phyloP scores from a whole-genome alignment of 2,113 vertebrate genomes.

The Chaetops frenatus region DNA sequence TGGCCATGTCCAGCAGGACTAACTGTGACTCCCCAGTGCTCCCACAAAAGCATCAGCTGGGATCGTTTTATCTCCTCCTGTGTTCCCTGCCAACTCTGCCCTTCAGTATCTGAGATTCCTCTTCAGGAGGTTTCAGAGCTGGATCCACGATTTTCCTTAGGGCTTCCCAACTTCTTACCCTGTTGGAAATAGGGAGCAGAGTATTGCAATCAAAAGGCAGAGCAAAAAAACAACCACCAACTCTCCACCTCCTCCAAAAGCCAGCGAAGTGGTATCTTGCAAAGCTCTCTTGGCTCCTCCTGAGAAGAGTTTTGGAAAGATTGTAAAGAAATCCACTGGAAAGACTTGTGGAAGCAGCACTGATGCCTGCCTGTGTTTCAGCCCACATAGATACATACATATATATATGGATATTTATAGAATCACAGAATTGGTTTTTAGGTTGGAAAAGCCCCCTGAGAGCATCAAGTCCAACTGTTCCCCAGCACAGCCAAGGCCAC shows the following conservation, averaged over 20 bases:
- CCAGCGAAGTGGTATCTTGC: background rate
- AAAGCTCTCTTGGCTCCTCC: background rate
- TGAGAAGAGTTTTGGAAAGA: background rate
- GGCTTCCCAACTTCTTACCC: background rate
- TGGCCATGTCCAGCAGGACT: background rate
- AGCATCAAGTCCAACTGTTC: background rate
- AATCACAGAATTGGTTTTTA: background rate
- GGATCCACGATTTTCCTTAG: background rate
- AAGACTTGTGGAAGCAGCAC: background rate
- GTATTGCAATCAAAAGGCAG: background rate
- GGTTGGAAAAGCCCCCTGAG: background rate
- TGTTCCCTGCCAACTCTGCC: background rate
- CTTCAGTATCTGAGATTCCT: background rate
- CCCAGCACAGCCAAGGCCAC: background rate
- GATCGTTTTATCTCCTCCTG: background rate
- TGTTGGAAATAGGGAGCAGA: background rate
- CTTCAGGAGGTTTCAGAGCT: background rate
- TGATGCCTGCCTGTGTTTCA: background rate
- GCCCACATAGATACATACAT: too few species aligned
- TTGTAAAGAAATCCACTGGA: background rate
- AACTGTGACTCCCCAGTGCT: background rate
- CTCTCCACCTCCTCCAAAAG: background rate
- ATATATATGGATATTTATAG: background rate
- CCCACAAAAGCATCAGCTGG: background rate
- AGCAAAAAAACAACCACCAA: rapidly evolving